These are phyloP conservation scores for Eristalis tenax DNA, from an alignment of 2,888 invertebrate genomes.

Conservation along the genomic window DNA sequence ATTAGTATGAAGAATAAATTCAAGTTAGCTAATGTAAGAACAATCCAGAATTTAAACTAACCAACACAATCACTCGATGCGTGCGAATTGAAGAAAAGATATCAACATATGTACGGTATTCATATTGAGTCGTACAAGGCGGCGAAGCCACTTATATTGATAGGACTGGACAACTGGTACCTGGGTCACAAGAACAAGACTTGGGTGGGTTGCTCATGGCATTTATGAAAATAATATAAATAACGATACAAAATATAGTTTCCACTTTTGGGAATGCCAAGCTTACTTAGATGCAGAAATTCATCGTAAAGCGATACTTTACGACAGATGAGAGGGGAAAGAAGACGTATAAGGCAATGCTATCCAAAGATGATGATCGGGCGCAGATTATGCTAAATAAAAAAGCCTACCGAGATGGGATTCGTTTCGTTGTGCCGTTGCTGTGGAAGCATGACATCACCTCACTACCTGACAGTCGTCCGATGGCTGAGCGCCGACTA, in stretches of 20 bases:
- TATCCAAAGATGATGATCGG: no score
- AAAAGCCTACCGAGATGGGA: no score
- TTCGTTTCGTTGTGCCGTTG: neutral
- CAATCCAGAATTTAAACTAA: neutral
- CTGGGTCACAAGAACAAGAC: slow-evolving; percentile 11
- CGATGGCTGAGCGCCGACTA: slow-evolving; percentile 39
- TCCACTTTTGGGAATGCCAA: slow-evolving; percentile 9
- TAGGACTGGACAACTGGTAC: slow-evolving; percentile 26
- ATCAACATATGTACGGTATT: slow-evolving; percentile 5
- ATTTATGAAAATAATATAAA: neutral
- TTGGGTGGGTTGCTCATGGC: slow-evolving; percentile 16
- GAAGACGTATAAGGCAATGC: no score
- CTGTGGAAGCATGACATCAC: neutral
- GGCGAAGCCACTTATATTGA: slow-evolving; percentile 14
- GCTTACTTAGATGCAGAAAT: neutral
- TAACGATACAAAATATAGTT: neutral
- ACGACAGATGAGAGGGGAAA: no score
- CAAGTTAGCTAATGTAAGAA: neutral
- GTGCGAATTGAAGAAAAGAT: neutral
- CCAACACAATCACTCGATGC: slow-evolving; percentile 6
- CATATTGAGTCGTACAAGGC: neutral
- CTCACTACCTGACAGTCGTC: slow-evolving; percentile 20
- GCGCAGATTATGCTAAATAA: no score
- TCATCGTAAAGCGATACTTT: no score
- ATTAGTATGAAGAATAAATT: neutral